These are phyloP conservation scores for Bombus ignitus DNA, from an alignment of 1,140 invertebrate genomes.

Conservation along the genomic window DNA sequence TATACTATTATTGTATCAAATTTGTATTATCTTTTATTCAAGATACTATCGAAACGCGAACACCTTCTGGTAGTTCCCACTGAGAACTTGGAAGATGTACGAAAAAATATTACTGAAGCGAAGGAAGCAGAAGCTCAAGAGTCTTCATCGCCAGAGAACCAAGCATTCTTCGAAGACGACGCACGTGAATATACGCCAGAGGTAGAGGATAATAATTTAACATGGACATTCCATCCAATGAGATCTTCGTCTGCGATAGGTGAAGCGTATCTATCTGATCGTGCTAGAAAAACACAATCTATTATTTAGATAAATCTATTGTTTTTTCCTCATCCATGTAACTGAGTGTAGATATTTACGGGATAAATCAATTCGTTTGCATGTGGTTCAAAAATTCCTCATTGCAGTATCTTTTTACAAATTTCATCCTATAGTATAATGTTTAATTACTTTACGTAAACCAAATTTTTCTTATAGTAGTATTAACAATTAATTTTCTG, in stretches of 20 bases:
- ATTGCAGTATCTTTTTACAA: not conserved
- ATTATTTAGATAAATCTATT: not conserved
- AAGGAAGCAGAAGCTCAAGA: conserved; percentile 20
- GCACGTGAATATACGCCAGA: conserved; percentile 14
- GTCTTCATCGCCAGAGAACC: not conserved
- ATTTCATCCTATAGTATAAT: not conserved
- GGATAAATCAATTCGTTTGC: not conserved
- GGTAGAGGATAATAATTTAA: conserved; percentile 35
- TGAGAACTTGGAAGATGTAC: conserved; percentile 60
- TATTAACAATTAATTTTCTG: too few relatives aligned
- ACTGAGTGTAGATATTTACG: too few relatives aligned
- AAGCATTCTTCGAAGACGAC: conserved; percentile 1
- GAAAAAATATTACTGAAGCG: conserved; percentile 62
- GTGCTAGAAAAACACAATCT: not conserved
- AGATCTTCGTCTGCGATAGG: not conserved
- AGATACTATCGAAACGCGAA: conserved; percentile 73
- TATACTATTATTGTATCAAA: not conserved
- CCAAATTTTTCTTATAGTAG: not conserved
- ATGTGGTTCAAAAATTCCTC: not conserved
- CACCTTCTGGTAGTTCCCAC: conserved; percentile 72
- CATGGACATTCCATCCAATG: not conserved
- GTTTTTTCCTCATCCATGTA: not conserved
- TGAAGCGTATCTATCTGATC: not conserved
- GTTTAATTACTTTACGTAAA: not conserved
- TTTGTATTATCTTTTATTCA: conserved; percentile 15